Conservation (phyloP, 2,888 invertebrate species). For the Rhogogaster chlorosoma region DNA sequence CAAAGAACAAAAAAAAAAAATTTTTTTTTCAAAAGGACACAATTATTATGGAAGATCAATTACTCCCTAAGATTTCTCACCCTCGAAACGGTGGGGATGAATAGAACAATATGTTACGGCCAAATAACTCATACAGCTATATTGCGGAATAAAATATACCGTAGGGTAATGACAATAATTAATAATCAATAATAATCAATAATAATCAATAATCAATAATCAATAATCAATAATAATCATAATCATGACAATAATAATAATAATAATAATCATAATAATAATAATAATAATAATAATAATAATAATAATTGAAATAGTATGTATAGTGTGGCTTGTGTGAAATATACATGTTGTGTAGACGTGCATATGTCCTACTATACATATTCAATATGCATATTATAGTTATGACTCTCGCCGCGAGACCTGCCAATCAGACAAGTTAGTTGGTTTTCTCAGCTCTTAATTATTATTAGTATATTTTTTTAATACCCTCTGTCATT, state of each 20-base stretch:
- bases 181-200: constrained; percentile 44
- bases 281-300: constrained; percentile 52
- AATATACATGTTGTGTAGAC: constrained; percentile 44
- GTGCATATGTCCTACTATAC: constrained; percentile 47
- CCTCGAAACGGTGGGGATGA: background rate
- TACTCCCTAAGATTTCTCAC: background rate
- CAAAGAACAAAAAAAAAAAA: background rate
- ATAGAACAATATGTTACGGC: background rate
- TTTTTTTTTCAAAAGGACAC: background rate
- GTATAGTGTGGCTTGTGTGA: constrained; percentile 27
- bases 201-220: background rate
- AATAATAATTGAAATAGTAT: constrained; percentile 49
- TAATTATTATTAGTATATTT: background rate
- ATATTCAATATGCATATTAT: constrained; percentile 29
- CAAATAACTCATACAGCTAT: background rate
- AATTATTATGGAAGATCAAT: background rate
- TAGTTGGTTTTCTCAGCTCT: no score
- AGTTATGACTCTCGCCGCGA: background rate
- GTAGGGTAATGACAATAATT: background rate
- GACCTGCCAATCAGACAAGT: background rate
- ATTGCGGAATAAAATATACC: background rate
- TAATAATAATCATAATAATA: constrained; percentile 47
- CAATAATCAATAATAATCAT: background rate
- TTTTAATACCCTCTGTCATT: background rate
- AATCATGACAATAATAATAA: background rate